Percentiles rank a stretch among this genome's conserved stretches.
These are phyloP conservation scores for Emydura subglobosa DNA, from an alignment of 2,113 vertebrate genomes.

Conservation along the genomic window DNA sequence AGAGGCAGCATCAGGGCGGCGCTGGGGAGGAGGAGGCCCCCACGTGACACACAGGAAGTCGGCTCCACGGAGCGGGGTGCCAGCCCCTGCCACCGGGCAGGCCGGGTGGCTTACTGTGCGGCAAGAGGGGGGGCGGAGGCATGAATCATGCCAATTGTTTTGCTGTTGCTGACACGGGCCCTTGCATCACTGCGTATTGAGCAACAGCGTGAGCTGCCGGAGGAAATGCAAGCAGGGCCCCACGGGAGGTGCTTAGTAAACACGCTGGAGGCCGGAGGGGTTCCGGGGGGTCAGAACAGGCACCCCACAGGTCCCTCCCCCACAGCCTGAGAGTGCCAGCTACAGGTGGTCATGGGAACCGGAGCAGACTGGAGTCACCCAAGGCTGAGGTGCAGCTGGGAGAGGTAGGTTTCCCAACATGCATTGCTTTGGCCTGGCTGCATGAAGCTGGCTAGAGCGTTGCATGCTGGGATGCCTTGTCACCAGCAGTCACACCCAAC, in stretches of 20 bases:
- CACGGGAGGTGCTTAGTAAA: not conserved
- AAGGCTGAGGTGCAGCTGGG: not conserved
- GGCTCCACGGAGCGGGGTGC: not conserved
- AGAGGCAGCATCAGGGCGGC: not conserved
- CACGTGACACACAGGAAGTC: not conserved
- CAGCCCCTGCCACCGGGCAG: not conserved
- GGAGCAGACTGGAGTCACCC: not conserved
- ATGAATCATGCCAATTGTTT: not conserved
- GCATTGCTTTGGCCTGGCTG: not conserved
- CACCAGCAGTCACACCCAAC: not conserved
- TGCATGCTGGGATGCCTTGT: not conserved
- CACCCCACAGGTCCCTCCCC: not conserved
- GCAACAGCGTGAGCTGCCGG: not conserved
- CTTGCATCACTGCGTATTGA: not conserved
- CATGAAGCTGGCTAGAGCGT: not conserved
- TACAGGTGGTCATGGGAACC: not conserved
- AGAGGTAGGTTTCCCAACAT: not conserved
- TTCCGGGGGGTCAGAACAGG: not conserved
- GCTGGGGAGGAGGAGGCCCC: not conserved
- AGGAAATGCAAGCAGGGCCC: not conserved
- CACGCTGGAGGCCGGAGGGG: not conserved
- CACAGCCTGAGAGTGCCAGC: not conserved
- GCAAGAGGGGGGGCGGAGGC: not conserved
- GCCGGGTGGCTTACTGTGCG: not conserved
- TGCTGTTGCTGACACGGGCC: not conserved